Evolutionary conservation across 2,113 vertebrate genomes (phyloP).

Genomic region (Peromyscus californicus): DNA sequence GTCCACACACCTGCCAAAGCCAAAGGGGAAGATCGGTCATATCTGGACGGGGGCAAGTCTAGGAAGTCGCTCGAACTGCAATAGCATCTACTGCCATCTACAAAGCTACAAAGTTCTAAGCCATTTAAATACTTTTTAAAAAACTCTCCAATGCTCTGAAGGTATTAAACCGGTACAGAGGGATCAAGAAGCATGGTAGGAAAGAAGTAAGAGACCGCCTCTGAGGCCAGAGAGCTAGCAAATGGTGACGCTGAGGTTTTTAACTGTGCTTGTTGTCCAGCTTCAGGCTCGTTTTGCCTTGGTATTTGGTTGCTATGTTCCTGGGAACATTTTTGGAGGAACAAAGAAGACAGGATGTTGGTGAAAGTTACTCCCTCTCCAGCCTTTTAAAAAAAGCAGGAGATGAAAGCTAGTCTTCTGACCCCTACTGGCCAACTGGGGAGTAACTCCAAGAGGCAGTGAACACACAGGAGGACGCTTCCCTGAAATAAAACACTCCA

Average conservation of each 20-base stretch:
- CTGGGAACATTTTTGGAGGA: slow-evolving; percentile 5
- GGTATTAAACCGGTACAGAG: neutral
- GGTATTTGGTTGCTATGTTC: neutral
- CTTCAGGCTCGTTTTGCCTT: neutral
- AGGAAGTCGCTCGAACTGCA: neutral
- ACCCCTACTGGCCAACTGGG: neutral
- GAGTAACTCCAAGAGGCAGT: neutral
- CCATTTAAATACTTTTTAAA: neutral
- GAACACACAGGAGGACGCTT: neutral
- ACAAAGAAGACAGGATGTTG: neutral
- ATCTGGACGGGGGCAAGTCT: neutral
- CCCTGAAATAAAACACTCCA: slow-evolving; percentile 20
- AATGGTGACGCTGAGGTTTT: neutral
- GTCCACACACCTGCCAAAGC: neutral
- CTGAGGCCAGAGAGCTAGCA: neutral
- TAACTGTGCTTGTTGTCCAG: neutral
- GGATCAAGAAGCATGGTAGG: neutral
- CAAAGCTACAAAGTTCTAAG: neutral
- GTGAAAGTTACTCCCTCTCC: neutral
- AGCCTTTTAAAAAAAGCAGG: neutral
- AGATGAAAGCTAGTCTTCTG: slow-evolving; percentile 40
- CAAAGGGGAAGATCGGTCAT: neutral
- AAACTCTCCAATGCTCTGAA: neutral
- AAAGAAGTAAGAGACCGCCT: neutral
- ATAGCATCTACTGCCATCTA: neutral